These are phyloP conservation scores for Ormyrus thymus DNA, from an alignment of 2,888 invertebrate genomes.

Conservation along the genomic window DNA sequence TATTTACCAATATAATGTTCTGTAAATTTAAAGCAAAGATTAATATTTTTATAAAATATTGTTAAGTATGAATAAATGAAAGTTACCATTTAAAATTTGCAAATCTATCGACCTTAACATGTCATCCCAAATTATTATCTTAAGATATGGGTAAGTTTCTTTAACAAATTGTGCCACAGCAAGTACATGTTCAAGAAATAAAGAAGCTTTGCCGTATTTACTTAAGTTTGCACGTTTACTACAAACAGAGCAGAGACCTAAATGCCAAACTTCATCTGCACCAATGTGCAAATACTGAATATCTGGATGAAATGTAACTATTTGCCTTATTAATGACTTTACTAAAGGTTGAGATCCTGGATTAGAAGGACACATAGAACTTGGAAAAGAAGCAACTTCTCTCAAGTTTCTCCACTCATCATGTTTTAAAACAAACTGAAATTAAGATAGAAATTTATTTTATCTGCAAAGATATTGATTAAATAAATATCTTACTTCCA, in stretches of 20 bases:
- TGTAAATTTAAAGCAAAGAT: constrained; percentile 62
- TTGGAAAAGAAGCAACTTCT: constrained; percentile 81
- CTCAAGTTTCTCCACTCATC: constrained; percentile 80
- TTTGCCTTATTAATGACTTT: constrained; percentile 83
- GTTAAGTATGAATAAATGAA: not conserved
- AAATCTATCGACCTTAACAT: constrained; percentile 83
- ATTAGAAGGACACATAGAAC: constrained; percentile 85
- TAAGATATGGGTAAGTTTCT: constrained; percentile 79
- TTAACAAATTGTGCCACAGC: constrained; percentile 79
- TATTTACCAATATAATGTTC: constrained; percentile 79
- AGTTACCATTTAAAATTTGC: constrained; percentile 78
- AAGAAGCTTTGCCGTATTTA: constrained; percentile 77
- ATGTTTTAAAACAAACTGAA: constrained; percentile 84
- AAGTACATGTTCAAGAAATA: constrained; percentile 83
- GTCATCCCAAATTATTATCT: constrained; percentile 90
- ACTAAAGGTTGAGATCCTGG: constrained; percentile 80
- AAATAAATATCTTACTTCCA: constrained; percentile 77
- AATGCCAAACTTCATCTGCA: constrained; percentile 89
- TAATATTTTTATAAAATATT: constrained; percentile 15
- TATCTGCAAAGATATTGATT: constrained; percentile 2
- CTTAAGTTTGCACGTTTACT: constrained; percentile 74
- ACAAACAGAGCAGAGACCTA: constrained; percentile 80
- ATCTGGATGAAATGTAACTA: constrained; percentile 81
- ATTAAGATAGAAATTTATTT: constrained; percentile 31
- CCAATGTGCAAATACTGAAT: constrained; percentile 86